Evolutionary conservation across 2,797 vertebrate genomes (phyloP).

Genomic region (Lithobates sylvaticus): DNA sequence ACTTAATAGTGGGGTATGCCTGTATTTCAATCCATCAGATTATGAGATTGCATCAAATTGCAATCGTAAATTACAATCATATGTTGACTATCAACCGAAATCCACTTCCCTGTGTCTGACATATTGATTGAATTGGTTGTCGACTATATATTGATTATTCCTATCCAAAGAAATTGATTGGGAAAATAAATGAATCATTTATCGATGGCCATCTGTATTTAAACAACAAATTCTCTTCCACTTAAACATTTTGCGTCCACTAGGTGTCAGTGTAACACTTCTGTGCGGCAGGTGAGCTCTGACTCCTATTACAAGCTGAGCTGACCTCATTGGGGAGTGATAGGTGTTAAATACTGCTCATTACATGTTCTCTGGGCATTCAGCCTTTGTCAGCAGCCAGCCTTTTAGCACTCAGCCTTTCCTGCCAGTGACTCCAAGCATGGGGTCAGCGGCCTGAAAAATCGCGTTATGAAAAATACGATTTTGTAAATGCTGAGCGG

Average conservation of each 20-base stretch:
- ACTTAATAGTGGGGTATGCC: no score
- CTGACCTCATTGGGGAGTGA: slow-evolving; percentile 26
- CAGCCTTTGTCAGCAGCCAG: slow-evolving; percentile 48
- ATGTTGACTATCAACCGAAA: no score
- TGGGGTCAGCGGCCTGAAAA: slow-evolving; percentile 2
- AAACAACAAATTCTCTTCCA: not conserved
- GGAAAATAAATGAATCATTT: no score
- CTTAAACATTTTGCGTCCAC: not conserved
- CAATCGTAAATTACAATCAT: no score
- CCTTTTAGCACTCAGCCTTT: slow-evolving; percentile 38
- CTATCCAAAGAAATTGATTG: no score
- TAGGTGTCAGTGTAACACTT: slow-evolving; percentile 26
- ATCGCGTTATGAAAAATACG: not conserved
- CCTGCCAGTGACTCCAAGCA: slow-evolving; percentile 2
- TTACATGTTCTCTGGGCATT: slow-evolving; percentile 40
- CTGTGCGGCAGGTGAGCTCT: not conserved
- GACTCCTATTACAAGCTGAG: slow-evolving; percentile 5
- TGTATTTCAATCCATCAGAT: no score
- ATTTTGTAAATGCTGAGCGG: not conserved
- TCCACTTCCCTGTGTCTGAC: no score
- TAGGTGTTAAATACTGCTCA: slow-evolving; percentile 59
- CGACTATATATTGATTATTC: no score
- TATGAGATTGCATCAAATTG: no score
- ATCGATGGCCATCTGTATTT: not conserved
- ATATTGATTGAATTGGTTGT: no score